Base-by-base conservation (phyloP, 2,888 invertebrate species). In the Sinotaia quadrata region DNA sequence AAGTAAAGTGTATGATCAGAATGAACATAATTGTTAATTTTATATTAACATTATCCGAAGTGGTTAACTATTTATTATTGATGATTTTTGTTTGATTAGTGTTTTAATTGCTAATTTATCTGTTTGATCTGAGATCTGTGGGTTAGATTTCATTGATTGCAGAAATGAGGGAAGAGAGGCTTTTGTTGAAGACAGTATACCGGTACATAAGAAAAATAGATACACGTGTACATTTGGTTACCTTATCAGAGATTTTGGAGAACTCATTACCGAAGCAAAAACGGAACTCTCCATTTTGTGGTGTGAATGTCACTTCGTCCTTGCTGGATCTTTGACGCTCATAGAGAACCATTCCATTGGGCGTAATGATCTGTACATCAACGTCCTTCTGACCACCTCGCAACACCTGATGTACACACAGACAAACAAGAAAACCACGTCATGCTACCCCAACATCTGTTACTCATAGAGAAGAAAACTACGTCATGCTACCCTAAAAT, bases 311-410 rank as follows among this genome's bases (percentile, higher is more conserved):
- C 41, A 82, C 76, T 12, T 69, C 72, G 41, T 79, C 85, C 31
- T 73, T 77, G 1, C 72, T 69, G 5, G 71, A 75, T 57, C 80
- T 80, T 4, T 68, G 62, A 65, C 83, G 77, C 36, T 81, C 81
- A 75, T 83, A 82, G 5, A 87, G 63, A 29, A 82, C 72, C 62
- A 80, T 79, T 5, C 85, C 85, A 59, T 83, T 85, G 0, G 86
- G 86, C 15, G 85, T 82, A 41, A 78, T 15, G 24, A 87, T 77
- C 36, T 71, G 70, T 0, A 78, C 84, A 74, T 87, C 83, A 2
- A 87, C 78, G 66, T 87, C 87, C 31, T 82, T 76, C 63, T 85
- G 80, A 2, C 87, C 86, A 1, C 87, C 87, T 4, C 80, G 73
- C 18, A 85, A 67, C 1, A 86, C 63, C 63, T 65, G 52, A 15